Percentiles rank a stretch among this genome's conserved stretches.
phyloP scores from a whole-genome alignment of 2,113 vertebrate species.

The Cavia porcellus region DNA sequence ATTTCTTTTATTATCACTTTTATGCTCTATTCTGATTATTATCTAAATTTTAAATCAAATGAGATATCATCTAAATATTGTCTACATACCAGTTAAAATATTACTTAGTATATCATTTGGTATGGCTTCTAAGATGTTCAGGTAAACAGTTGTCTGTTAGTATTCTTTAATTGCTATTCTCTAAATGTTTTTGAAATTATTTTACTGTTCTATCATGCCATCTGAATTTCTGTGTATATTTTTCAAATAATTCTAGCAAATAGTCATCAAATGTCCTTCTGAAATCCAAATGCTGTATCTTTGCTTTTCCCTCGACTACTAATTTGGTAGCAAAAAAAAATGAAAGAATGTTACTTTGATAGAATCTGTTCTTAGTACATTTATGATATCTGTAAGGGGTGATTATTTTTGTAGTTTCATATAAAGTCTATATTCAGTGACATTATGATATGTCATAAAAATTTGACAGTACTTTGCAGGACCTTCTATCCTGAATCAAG shows the following conservation, averaged over 20 bases:
- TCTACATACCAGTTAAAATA: neutral
- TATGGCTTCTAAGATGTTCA: neutral
- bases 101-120: neutral
- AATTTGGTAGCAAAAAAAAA: neutral
- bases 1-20: neutral
- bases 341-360: neutral
- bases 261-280: neutral
- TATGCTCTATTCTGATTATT: neutral
- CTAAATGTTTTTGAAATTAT: conserved; percentile 23
- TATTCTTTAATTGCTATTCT: neutral
- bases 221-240: neutral
- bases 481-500: neutral
- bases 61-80: neutral
- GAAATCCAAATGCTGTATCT: neutral
- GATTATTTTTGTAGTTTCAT: neutral
- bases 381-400: neutral
- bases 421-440: neutral
- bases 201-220: neutral
- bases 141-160: neutral
- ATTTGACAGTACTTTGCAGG: neutral
- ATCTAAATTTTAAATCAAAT: conserved; percentile 20
- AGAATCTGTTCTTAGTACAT: neutral
- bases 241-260: neutral
- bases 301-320: neutral
- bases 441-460: neutral